Base-by-base conservation (phyloP, 1,140 invertebrate species). In the Agrilus planipennis region DNA sequence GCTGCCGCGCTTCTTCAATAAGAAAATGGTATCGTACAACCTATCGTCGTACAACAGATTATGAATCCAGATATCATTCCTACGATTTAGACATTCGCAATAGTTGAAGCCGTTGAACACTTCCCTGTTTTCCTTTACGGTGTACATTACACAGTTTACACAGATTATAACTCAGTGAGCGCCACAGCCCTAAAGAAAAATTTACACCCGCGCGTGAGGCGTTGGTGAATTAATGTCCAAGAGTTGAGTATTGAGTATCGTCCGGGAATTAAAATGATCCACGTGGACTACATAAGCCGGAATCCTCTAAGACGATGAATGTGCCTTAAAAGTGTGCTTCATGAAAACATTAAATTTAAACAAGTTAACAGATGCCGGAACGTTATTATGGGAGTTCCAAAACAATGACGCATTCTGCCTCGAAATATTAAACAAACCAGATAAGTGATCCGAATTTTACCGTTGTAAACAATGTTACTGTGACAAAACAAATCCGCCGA, bases 21-120 rank as follows among this genome's bases (percentile, higher is more conserved):
- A 50, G 35, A 61, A 55, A 45, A 48, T 39, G 45, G 49, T 25
- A 36, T 19, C 10, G 17, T 23, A 12, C 20, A 25, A 18, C 39
- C 34, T 3, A 52, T 65, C 32, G 45, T 17, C 50, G 44, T 21
- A 62, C 56, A 6, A 49, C 51, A 4, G 27, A 36, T 2, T 42
- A 38, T 15, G 52, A 59, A 46, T 7, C 34, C 9, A 46, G 48
- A 32, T 59, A 63, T 49, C 54, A 62, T 45, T 57, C 54, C 0
- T 63, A 60, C 29, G 58, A 64, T 17, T 30, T 61, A 2, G 57
- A 58, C 55, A 0, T 25, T 68, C 2, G 61, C 57, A 0, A 55
- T 64, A 0, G 52, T 63, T n/a, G 41, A 42, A 23, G 32, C 58
- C 1, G 36, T 56, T 3, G 35, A 54, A 42, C 47, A 58, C 41